Evolutionary conservation across 1,140 invertebrate genomes (phyloP), one percentile per base, ranked within the genome.

Genomic region (Bombus pyrosoma): DNA sequence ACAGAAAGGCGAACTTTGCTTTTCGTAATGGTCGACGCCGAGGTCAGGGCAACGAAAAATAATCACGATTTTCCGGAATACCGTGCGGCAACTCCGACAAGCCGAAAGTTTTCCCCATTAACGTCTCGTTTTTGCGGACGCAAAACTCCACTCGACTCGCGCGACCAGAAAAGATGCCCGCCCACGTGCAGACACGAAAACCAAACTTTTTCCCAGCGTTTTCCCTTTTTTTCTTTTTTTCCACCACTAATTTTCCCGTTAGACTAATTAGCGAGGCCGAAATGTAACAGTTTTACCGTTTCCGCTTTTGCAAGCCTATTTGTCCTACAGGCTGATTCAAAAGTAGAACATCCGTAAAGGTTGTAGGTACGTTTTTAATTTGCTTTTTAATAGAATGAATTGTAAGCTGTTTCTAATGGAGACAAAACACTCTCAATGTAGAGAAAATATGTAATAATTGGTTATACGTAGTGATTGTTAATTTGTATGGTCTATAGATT

Each of bases 51-150:
- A 66, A 79, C 64, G 69, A 85, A 81, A 85, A 85, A 85, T 79
- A 79, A 69, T 72, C 76, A 81, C 32, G 69, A 85, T 73, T 81
- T 73, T 81, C 69, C 69, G 71, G 77, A 18, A 80, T 34, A n/a
- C 66, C 64, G 25, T 6, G 1, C 43, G 81, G 53, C 1, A 77
- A 66, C 76, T 37, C 66, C 66, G 62, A n/a, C 69, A 34, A 41
- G 39, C 53, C 72, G 43, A 86, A 86, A 81, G 68, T 83, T 86
- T 83, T 83, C 34, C 71, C 79, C 59, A 86, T 86, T 83, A 86
- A 82, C 85, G 39, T 83, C 28, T n/a, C 68, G 77, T 81, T 85
- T 80, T 64, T 73, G 78, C 77, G n/a, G 37, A 62, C 22, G 74
- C 34, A 47, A 41, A 80, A 34, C 37, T 28, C 22, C 64, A 53